These are phyloP conservation scores for Enoplolaimus lenunculus DNA, from an alignment of 2,888 invertebrate species.

Conservation along the genomic window DNA sequence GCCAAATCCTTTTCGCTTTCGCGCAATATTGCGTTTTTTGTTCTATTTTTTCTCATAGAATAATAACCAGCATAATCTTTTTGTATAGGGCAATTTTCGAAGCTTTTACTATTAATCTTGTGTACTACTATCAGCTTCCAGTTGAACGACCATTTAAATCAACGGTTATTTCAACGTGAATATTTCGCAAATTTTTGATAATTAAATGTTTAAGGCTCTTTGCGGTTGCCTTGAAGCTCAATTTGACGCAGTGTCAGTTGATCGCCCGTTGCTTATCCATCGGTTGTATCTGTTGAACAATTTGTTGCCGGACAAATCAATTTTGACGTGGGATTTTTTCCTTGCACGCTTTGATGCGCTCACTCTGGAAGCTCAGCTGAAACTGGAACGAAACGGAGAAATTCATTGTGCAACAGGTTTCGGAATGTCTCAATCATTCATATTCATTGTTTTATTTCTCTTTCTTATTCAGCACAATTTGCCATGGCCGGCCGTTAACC, in stretches of 20 bases:
- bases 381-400: slow-evolving; percentile 67
- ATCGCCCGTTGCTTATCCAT: slow-evolving; percentile 87
- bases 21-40: too few relatives aligned
- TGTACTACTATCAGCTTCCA: too few relatives aligned
- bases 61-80: too few relatives aligned
- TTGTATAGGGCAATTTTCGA: too few relatives aligned
- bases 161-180: slow-evolving; percentile 27
- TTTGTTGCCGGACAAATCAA: slow-evolving; percentile 70
- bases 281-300: slow-evolving; percentile 85
- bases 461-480: not conserved
- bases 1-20: too few relatives aligned
- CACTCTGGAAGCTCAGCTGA: slow-evolving; percentile 86
- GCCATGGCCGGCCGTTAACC: too few relatives aligned
- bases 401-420: slow-evolving; percentile 68
- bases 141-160: too few relatives aligned
- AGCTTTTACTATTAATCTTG: too few relatives aligned
- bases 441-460: slow-evolving; percentile 11
- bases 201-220: slow-evolving; percentile 62
- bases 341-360: slow-evolving; percentile 85
- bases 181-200: slow-evolving; percentile 14
- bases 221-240: slow-evolving; percentile 89
- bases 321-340: slow-evolving; percentile 94
- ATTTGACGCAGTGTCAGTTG: slow-evolving; percentile 89
- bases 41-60: too few relatives aligned
- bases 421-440: too few relatives aligned